Evolutionary conservation across 2,888 invertebrate genomes (phyloP).

Genomic region (Thereva nobilitata): DNA sequence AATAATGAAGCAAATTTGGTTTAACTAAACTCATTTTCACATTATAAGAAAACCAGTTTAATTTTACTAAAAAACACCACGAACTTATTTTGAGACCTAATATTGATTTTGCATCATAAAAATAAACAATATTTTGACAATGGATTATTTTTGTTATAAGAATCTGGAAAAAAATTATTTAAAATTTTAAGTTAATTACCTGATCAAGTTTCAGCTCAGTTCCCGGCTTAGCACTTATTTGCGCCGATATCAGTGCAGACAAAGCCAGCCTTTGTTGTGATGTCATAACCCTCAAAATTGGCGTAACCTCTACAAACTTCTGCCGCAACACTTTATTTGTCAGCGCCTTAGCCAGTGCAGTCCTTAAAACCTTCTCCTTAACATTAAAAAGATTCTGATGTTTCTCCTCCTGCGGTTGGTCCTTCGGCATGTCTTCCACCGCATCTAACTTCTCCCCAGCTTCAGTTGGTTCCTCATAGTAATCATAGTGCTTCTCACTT

Average conservation of each 20-base stretch:
- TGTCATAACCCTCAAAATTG: conserved; percentile 67
- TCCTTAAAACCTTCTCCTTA: conserved; percentile 61
- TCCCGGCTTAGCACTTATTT: conserved; percentile 62
- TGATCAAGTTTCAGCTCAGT: conserved; percentile 63
- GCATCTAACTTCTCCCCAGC: not conserved
- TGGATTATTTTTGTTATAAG: no score
- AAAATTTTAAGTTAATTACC: conserved; percentile 53
- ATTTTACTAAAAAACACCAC: no score
- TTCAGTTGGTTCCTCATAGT: conserved; percentile 43
- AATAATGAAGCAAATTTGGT: no score
- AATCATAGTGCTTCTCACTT: conserved; percentile 54
- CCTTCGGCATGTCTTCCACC: conserved; percentile 43
- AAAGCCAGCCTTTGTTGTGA: conserved; percentile 66
- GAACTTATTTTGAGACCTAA: no score
- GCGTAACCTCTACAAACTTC: conserved; percentile 66
- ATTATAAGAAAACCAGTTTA: no score
- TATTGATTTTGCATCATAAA: no score
- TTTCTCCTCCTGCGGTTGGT: conserved; percentile 46
- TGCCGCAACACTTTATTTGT: conserved; percentile 64
- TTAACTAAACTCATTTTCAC: no score
- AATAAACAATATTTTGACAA: no score
- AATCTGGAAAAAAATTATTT: not conserved
- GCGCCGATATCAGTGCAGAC: conserved; percentile 66
- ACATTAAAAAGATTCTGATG: conserved; percentile 49
- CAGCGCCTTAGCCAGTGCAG: conserved; percentile 63